Base-by-base conservation (phyloP, 2,888 invertebrate genomes). In the Hyalella azteca region DNA sequence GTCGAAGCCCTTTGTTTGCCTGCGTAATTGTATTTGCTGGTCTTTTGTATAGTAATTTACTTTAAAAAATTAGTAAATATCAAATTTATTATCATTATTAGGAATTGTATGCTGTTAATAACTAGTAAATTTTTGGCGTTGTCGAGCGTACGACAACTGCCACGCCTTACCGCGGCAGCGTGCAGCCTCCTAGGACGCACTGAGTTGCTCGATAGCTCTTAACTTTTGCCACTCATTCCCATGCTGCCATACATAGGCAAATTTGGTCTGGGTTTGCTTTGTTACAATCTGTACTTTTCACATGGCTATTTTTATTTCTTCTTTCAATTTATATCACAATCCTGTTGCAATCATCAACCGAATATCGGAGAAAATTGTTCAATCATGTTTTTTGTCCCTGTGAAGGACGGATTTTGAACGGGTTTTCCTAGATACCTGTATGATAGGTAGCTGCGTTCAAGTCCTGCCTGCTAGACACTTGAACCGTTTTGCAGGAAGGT, bases 151-250 rank as follows among this genome's bases (percentile, higher is more conserved):
- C 66, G 66, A 66, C 66, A 66, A 66, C 66, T 66, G 66, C 66
- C 66, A 66, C 66, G 66, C 66, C 66, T 66, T 66, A 19, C 66
- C 66, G 36, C 66, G 66, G 66, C 66, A 66, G 66, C 66, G 66
- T 66, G 36, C 32, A 66, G 66, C 66, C 66, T 66, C 66, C 66
- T 66, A 66, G 66, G 66, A 66, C 66, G 66, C 66, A 19, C 36
- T 36, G 66, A 66, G 66, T 66, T 66, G 66, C 66, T 36, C 19
- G 66, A 66, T 66, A 66, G 36, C 66, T 22, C 66, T 36, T 19
- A 66, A 29, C 19, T 36, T 66, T 36, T 36, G 32, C 66, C 66
- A 66, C 36, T 66, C 66, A 66, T 66, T 66, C 66, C 36, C 36
- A 54, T 54, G 29, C 54, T 26, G 22, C 45, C 11, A 45, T 45